Conservation (phyloP, 2,797 vertebrate genomes). For the Enteromius viviparus region DNA sequence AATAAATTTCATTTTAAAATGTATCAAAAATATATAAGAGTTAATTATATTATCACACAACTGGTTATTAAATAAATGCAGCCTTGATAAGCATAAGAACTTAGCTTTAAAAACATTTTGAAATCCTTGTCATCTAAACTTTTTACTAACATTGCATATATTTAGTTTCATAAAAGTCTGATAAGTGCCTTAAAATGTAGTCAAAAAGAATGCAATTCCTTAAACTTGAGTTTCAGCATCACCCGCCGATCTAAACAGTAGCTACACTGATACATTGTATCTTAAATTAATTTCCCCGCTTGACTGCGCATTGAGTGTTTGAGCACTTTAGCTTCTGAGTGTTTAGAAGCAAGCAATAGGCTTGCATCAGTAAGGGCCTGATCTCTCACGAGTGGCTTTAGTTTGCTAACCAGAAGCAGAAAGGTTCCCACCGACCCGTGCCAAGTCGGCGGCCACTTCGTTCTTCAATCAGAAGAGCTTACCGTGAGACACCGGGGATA, state of each 20-base stretch:
- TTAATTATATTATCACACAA: background rate
- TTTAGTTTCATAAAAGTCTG: background rate
- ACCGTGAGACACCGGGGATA: slow-evolving; percentile 60
- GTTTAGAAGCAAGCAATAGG: slow-evolving; percentile 36
- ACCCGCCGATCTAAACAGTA: slow-evolving; percentile 30
- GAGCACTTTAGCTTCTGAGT: slow-evolving; percentile 32
- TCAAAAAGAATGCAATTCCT: background rate
- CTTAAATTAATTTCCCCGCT: slow-evolving; percentile 39
- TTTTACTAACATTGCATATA: background rate
- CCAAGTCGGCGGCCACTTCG: slow-evolving; percentile 71
- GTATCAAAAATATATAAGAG: background rate
- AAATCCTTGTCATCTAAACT: background rate
- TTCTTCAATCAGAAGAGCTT: slow-evolving; percentile 81
- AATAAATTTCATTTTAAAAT: background rate
- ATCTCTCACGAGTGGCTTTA: slow-evolving; percentile 70
- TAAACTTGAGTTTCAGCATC: background rate
- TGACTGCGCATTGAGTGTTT: slow-evolving; percentile 17
- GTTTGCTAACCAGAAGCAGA: slow-evolving; percentile 86
- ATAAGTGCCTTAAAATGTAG: background rate
- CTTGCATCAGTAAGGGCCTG: slow-evolving; percentile 55
- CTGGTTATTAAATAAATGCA: background rate
- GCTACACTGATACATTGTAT: slow-evolving; percentile 12
- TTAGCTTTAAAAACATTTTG: background rate
- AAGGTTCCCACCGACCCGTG: slow-evolving; percentile 78
- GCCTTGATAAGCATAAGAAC: background rate